Evolutionary conservation across 92 coral and sea anemone species (phyloP), one percentile per base, ranked within the genome.

Genomic region (Porites lobata): DNA sequence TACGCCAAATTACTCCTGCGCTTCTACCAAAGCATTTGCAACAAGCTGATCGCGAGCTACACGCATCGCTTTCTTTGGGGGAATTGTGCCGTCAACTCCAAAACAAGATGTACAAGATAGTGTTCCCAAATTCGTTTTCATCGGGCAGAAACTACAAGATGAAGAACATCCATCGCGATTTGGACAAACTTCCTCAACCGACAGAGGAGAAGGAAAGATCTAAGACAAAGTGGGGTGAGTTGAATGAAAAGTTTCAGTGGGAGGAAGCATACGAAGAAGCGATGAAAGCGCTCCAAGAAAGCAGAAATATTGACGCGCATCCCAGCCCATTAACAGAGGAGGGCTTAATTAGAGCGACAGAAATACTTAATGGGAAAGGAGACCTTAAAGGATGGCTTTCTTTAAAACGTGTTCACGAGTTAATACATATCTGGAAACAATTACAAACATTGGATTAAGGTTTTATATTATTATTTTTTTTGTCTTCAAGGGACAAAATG

Each of bases 201-300:
- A 73, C 90, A 17, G 29, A 80, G 50, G 92, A 88, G 58, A 88
- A 85, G 52, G 65, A 79, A 15, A 61, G 64, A 80, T 79, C 83
- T 6, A 76, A 66, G 22, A 64, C 51, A 24, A 75, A 47, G 21
- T 77, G 89, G 83, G 87, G 79, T 54, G 81, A 65, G 50, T 22
- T 90, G 17, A 79, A 74, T 32, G 75, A 10, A 21, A 85, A 85
- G 80, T 69, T 90, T 21, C 85, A 38, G 0, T 90, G 93, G 93
- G 84, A 85, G 18, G 93, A 90, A 5, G 80, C 78, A 4, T 90
- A 73, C 20, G 93, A 84, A 54, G 90, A 90, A 20, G 83, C 78
- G 0, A 90, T 90, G 93, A 90, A 79, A 57, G 66, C 90, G 57
- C 93, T 90, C 14, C 90, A 90, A 54, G 93, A 79, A 1, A 85